Conservation (phyloP, 2,113 vertebrate genomes). For the Gobiocypris rarus region DNA sequence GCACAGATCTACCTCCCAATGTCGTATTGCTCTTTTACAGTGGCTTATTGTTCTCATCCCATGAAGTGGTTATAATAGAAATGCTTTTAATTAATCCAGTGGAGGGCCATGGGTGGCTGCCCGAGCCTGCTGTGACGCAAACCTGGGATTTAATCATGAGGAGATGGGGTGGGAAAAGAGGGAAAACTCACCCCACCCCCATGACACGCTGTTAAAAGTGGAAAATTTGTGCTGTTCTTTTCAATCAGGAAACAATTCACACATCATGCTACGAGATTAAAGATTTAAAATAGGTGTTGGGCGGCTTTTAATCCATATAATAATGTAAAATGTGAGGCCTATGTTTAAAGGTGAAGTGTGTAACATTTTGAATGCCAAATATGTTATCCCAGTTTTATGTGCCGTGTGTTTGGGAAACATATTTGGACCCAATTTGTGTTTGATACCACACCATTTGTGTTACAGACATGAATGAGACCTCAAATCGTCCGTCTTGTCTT, state of each 20-base stretch:
- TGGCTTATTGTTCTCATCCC: constrained; percentile 39
- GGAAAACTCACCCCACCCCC: background rate
- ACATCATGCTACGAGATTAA: background rate
- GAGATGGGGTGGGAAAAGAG: background rate
- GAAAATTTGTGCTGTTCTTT: background rate
- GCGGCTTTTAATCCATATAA: background rate
- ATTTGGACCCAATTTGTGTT: background rate
- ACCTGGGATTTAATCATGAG: constrained; percentile 40
- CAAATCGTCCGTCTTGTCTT: background rate
- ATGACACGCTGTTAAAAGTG: background rate
- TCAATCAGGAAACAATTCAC: background rate
- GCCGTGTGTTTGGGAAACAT: background rate
- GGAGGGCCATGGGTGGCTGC: constrained; percentile 45
- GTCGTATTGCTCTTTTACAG: constrained; percentile 15
- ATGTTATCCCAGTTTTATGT: background rate
- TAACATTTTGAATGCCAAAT: background rate
- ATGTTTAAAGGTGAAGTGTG: background rate
- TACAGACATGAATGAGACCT: background rate
- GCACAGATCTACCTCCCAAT: background rate
- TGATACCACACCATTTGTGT: background rate
- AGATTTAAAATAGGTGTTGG: background rate
- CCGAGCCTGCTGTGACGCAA: constrained; percentile 40
- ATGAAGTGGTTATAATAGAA: constrained; percentile 51
- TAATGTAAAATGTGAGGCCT: background rate
- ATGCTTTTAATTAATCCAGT: constrained; percentile 52